Percentiles rank a stretch among this genome's conserved stretches.
phyloP scores from a whole-genome alignment of 2,113 vertebrate genomes.

The Connochaetes taurinus region DNA sequence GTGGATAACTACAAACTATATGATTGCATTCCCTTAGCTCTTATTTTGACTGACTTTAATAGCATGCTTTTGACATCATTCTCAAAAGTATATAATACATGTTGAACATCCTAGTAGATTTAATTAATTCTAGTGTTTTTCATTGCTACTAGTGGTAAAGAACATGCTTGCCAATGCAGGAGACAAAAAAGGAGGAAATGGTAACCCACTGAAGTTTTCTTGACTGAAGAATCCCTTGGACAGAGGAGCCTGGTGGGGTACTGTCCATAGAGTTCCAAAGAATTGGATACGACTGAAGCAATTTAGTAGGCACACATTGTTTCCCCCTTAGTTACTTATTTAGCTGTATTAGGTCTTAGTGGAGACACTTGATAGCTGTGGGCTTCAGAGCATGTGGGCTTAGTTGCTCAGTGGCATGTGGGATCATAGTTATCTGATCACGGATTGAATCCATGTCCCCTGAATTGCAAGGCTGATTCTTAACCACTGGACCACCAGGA shows the following conservation, averaged over 20 bases:
- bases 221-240: not conserved
- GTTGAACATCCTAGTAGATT: not conserved
- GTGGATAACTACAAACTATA: not conserved
- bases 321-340: not conserved
- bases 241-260: not conserved
- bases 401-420: not conserved
- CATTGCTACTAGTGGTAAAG: not conserved
- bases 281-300: not conserved
- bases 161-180: not conserved
- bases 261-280: rapidly evolving
- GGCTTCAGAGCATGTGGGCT: not conserved
- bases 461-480: not conserved
- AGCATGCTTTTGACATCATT: not conserved
- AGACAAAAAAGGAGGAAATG: not conserved
- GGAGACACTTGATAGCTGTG: not conserved
- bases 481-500: not conserved
- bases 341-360: not conserved
- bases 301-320: not conserved
- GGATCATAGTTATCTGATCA: not conserved
- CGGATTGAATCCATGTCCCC: not conserved
- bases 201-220: not conserved
- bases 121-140: not conserved
- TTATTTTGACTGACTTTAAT: not conserved
- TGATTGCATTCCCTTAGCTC: not conserved
- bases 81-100: not conserved